phyloP scores from a whole-genome alignment of 2,797 vertebrate species.

The Phoebastria nigripes region DNA sequence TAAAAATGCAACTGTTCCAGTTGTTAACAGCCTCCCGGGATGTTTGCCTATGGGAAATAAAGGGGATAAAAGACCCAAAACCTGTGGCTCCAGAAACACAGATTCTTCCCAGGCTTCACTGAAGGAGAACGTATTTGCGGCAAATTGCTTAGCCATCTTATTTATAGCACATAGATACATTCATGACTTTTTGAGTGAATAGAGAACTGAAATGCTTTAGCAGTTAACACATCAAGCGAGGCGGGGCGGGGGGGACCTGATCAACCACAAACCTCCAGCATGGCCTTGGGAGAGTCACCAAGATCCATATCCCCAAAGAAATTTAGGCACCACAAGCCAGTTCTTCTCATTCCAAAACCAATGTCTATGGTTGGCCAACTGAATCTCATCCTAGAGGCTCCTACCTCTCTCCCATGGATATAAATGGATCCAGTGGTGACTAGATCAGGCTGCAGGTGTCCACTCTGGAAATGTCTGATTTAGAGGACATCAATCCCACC shows the following conservation, averaged over 20 bases:
- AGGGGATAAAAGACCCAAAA: not conserved
- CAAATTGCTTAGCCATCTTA: not conserved
- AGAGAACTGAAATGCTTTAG: not conserved
- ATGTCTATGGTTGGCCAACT: rapidly evolving
- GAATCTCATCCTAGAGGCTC: not conserved
- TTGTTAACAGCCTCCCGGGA: not conserved
- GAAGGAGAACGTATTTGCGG: not conserved
- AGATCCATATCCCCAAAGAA: not conserved
- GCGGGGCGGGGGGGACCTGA: rapidly evolving
- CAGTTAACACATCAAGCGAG: not conserved
- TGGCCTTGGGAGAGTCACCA: not conserved
- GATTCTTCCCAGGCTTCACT: not conserved
- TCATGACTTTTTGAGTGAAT: not conserved
- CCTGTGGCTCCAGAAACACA: not conserved
- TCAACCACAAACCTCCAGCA: not conserved
- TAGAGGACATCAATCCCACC: not conserved
- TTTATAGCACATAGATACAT: not conserved
- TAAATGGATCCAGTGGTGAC: not conserved
- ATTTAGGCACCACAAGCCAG: not conserved
- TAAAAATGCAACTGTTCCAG: constrained; percentile 41
- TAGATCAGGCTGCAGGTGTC: not conserved
- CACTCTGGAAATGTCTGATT: not conserved
- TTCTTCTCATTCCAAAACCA: not conserved
- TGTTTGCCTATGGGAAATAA: not conserved
- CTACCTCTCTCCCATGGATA: not conserved